Conservation (phyloP, 2,113 vertebrate species). For the Mobula hypostoma region DNA sequence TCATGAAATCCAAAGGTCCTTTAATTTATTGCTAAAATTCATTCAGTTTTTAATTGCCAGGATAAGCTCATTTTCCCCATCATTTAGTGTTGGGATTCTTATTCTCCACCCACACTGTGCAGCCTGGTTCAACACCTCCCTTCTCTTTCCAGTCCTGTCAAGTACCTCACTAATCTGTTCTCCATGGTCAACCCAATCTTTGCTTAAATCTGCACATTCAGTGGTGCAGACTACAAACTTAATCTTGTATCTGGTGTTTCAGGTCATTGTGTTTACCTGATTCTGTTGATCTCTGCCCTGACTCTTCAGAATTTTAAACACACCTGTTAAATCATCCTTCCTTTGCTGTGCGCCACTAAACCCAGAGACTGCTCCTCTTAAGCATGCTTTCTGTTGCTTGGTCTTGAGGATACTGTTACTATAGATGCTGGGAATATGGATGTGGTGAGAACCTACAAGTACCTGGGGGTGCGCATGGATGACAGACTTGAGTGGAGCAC, state of each 20-base stretch:
- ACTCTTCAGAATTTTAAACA: neutral
- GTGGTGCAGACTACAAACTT: neutral
- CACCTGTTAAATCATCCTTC: neutral
- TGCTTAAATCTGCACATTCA: neutral
- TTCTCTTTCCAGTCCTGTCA: neutral
- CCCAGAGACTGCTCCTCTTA: too few species aligned
- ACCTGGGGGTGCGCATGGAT: too few species aligned
- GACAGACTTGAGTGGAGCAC: too few species aligned
- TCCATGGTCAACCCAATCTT: neutral
- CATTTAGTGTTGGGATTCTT: neutral
- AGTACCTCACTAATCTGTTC: neutral
- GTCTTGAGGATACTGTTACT: too few species aligned
- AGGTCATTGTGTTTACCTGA: neutral
- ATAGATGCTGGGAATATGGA: too few species aligned
- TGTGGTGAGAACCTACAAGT: too few species aligned
- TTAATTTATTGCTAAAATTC: too few species aligned
- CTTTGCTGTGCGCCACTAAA: neutral
- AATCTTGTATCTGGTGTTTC: neutral
- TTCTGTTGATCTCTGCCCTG: neutral
- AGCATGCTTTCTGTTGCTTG: too few species aligned
- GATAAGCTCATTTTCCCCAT: neutral
- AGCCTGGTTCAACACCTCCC: neutral
- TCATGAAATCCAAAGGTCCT: too few species aligned
- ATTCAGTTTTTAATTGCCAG: too few species aligned
- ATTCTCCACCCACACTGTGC: neutral